Conservation (phyloP, 2,888 invertebrate genomes). For the Pyrochroa serraticornis region DNA sequence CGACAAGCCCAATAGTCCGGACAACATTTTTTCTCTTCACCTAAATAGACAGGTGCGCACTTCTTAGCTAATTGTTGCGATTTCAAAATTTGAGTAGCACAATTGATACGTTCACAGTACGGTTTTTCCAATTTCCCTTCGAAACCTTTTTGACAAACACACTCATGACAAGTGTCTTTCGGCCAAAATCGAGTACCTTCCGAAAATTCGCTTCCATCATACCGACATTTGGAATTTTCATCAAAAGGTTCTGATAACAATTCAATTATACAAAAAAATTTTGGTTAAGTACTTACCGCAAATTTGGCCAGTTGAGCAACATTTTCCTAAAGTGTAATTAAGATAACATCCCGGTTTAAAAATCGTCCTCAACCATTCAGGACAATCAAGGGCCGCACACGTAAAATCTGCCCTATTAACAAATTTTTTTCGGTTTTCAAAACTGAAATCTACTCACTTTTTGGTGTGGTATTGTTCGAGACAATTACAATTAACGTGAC, state of each 20-base stretch:
- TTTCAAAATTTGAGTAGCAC: constrained; percentile 19
- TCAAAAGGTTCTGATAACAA: neutral
- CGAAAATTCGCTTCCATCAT: neutral
- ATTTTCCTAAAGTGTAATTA: neutral
- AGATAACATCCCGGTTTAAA: neutral
- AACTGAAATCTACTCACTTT: neutral
- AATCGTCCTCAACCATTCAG: neutral
- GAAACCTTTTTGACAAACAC: constrained; percentile 30
- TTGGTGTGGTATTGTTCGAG: neutral
- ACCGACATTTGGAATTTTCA: neutral
- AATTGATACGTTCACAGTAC: constrained; percentile 18
- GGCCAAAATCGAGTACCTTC: neutral
- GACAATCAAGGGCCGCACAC: constrained; percentile 6
- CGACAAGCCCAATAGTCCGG: constrained; percentile 27
- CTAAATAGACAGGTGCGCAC: constrained; percentile 20
- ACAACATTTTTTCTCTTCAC: constrained; percentile 17
- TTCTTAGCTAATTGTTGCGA: constrained; percentile 15
- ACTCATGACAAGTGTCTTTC: neutral
- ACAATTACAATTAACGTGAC: constrained; percentile 35
- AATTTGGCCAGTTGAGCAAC: constrained; percentile 1
- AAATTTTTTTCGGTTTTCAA: neutral
- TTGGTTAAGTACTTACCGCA: constrained; percentile 1
- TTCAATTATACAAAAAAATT: no score
- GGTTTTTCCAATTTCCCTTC: constrained; percentile 22
- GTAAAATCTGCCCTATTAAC: neutral